Evolutionary conservation across 2,113 vertebrate species (phyloP), one percentile per base, ranked within the genome.

Genomic region (Labeo catla): DNA sequence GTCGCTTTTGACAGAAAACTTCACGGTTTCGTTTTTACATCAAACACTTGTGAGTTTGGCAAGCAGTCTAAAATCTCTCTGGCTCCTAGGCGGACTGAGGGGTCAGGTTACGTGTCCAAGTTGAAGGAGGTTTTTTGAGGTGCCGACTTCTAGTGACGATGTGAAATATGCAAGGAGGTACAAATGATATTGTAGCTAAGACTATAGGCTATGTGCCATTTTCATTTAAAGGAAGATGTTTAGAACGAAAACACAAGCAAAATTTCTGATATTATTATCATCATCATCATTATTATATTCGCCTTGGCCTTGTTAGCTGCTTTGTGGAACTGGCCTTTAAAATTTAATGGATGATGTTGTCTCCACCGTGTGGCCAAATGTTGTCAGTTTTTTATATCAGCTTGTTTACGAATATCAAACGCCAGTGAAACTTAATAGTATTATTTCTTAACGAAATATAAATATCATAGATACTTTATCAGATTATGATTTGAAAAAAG

Each of bases 41-140:
- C 68, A 86, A 81, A 66, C 80, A 83, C 47, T 83, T 83, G 65
- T 84, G 8, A n/a, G 66, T 79, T 52, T 86, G 52, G 63, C 45
- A 36, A 47, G 74, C 52, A 87, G 9, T 78, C 28, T 34, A 61
- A 89, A 89, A 82, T 92, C 81, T 91, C 88, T 91, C 91, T 87
- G 91, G 89, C 89, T 87, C 90, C 23, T 49, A 76, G 47, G 57
- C 43, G 23, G 43, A 61, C 57, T 54, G 19, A 59, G 12, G 50
- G 54, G 36, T 73, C 66, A 23, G 34, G 66, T 73, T 57, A 70
- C 49, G 70, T 19, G 45, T 73, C 16, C 34, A 50, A 68, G 9
- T 3, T 52, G 13, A 82, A 50, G 47, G 47, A 49, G 21, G 8
- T 59, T 68, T 82, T 36, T 45, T 80, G 36, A 57, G 7, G 5